Evolutionary conservation across 1,140 invertebrate species (phyloP).

Genomic region (Drosophila bocki): DNA sequence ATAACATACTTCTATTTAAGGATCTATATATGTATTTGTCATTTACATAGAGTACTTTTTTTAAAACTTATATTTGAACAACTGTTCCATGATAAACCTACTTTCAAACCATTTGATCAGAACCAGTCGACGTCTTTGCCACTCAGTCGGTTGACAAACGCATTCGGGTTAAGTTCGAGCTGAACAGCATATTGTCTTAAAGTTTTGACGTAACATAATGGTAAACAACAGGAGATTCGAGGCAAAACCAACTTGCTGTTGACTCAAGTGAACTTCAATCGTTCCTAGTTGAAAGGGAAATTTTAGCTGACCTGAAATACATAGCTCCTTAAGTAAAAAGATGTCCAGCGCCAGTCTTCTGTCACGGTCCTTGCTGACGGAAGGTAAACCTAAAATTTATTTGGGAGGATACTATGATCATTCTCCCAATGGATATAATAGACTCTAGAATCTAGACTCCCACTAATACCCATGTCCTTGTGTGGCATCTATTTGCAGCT

Average conservation of each 20-base stretch:
- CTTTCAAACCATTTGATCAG: background rate
- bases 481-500: constrained; percentile 8
- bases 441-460: too few species aligned
- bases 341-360: constrained; percentile 28
- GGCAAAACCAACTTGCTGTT: constrained; percentile 14
- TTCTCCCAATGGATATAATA: too few species aligned
- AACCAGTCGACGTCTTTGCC: background rate
- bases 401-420: background rate
- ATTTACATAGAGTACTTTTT: background rate
- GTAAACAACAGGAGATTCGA: constrained; percentile 1
- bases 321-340: background rate
- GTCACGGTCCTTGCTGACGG: constrained; percentile 20
- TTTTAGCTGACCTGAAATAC: constrained; percentile 3
- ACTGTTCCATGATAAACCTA: constrained; percentile 29
- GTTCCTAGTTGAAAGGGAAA: constrained; percentile 20
- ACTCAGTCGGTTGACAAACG: constrained; percentile 20
- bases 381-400: constrained; percentile 9
- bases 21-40: background rate
- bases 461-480: background rate
- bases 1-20: background rate
- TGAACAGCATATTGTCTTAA: constrained; percentile 1
- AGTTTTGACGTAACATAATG: constrained; percentile 11
- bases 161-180: constrained; percentile 22
- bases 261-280: constrained; percentile 31
- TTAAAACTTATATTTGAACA: constrained; percentile 28